Conservation (phyloP, 2,888 invertebrate species). For the Pilophorus perplexus region DNA sequence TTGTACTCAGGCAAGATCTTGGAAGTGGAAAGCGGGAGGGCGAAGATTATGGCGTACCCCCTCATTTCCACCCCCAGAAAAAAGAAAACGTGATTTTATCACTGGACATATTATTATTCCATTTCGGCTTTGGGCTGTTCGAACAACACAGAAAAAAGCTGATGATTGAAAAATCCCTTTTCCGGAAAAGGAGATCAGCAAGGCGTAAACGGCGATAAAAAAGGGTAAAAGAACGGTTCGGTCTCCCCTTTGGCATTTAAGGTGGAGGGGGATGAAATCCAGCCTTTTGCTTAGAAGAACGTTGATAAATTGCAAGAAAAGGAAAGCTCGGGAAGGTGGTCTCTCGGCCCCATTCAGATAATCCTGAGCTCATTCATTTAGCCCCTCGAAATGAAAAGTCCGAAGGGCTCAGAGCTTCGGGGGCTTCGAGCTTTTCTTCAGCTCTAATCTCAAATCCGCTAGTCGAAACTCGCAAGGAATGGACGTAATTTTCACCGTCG, state of each 20-base stretch:
- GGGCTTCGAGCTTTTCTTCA: no score
- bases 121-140: conserved; percentile 4
- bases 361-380: conserved; percentile 25
- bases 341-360: conserved; percentile 15
- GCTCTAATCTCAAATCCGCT: no score
- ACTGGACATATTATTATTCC: conserved; percentile 26
- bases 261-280: conserved; percentile 7
- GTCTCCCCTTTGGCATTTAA: no score
- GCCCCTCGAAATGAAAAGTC: conserved; percentile 12
- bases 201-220: conserved; percentile 33
- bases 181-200: conserved; percentile 10
- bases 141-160: conserved; percentile 11
- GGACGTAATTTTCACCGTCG: no score
- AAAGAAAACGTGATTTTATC: no score
- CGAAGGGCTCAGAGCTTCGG: no score
- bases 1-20: no score
- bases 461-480: no score
- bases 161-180: conserved; percentile 31
- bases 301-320: conserved; percentile 20
- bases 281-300: conserved; percentile 18
- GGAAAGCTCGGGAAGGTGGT: conserved; percentile 14
- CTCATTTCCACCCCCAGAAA: no score
- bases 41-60: no score
- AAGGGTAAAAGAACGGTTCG: neutral
- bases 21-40: no score